A percentile compares a stretch with the other conserved stretches of the same genome.
Conservation (phyloP, 2,113 vertebrate genomes). For the Peromyscus polionotus region DNA sequence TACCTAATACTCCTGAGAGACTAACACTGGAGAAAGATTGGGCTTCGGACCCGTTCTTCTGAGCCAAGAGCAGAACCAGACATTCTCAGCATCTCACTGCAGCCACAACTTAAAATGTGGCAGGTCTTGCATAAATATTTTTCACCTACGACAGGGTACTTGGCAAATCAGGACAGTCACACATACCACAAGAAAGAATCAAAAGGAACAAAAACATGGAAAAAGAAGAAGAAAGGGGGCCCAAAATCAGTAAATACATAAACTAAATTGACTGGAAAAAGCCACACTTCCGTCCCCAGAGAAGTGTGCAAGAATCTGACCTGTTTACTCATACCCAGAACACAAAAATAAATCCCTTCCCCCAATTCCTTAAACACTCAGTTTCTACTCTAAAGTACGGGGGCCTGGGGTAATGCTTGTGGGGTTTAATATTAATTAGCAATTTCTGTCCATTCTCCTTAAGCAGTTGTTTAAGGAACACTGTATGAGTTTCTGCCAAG, state of each 20-base stretch:
- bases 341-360: neutral
- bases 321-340: neutral
- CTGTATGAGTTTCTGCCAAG: neutral
- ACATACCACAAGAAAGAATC: neutral
- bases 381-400: neutral
- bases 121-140: slow-evolving; percentile 45
- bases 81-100: neutral
- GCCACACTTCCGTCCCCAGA: neutral
- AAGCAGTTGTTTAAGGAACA: slow-evolving; percentile 19
- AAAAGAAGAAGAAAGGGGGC: neutral
- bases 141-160: slow-evolving; percentile 35
- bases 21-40: neutral
- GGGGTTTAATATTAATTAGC: neutral
- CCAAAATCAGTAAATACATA: slow-evolving; percentile 17
- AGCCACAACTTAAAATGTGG: slow-evolving; percentile 25
- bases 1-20: neutral
- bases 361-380: neutral
- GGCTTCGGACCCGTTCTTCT: neutral
- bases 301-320: neutral
- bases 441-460: slow-evolving; percentile 3
- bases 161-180: slow-evolving; percentile 49
- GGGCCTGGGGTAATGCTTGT: neutral
- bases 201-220: neutral
- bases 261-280: neutral
- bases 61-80: neutral